Percentiles rank a stretch among this genome's conserved stretches.
These are phyloP conservation scores for Ovis canadensis DNA, from an alignment of 2,113 vertebrate genomes.

Conservation along the genomic window DNA sequence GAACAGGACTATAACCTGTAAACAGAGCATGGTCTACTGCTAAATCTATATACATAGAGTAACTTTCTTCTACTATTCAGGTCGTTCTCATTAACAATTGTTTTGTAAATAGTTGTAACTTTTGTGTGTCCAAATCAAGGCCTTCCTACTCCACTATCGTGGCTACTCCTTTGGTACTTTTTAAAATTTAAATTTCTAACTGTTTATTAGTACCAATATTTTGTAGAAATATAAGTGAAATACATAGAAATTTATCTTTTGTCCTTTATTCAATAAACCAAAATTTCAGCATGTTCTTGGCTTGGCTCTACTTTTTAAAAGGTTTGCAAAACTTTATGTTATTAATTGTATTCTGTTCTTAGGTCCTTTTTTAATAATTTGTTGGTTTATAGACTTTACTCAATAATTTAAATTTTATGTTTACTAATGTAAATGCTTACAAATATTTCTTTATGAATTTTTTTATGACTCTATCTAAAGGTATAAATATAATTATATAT, in stretches of 20 bases:
- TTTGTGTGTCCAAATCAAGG: neutral
- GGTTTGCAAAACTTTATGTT: neutral
- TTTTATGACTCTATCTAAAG: neutral
- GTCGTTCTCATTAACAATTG: neutral
- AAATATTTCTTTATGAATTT: neutral
- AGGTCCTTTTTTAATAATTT: neutral
- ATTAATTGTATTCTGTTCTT: neutral
- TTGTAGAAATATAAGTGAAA: neutral
- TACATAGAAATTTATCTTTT: neutral
- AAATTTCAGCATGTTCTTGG: neutral
- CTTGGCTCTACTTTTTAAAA: neutral
- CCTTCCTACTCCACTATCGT: neutral
- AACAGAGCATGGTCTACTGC: neutral
- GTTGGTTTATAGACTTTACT: neutral
- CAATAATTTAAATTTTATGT: neutral
- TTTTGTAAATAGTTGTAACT: neutral
- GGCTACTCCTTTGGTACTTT: neutral
- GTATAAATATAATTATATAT: neutral
- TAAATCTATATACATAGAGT: too few relatives aligned
- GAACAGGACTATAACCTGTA: fast-evolving
- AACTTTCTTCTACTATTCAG: neutral
- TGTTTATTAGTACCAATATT: neutral
- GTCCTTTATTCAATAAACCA: neutral
- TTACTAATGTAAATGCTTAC: neutral
- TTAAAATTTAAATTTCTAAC: neutral